Evolutionary conservation across 2,888 invertebrate species (phyloP).

Genomic region (Branchinecta sandiegonensis): DNA sequence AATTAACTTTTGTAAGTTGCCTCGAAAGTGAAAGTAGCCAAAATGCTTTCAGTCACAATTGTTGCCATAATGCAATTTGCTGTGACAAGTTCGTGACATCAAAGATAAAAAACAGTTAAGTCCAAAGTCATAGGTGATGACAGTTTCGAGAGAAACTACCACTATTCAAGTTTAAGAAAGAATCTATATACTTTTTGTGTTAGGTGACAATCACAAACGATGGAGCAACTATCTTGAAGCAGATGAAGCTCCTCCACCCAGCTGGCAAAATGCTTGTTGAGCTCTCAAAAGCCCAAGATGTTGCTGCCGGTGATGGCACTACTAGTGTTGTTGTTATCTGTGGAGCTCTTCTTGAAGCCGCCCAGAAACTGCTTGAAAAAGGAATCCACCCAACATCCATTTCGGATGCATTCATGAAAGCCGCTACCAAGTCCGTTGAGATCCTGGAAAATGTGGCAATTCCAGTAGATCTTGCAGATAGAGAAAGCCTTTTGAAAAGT

Average conservation of each 20-base stretch:
- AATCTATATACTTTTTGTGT: constrained; percentile 47
- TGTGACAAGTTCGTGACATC: too few species aligned
- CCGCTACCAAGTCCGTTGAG: constrained; percentile 49
- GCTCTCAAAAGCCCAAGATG: constrained; percentile 92
- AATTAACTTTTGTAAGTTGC: too few species aligned
- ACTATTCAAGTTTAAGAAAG: constrained; percentile 12
- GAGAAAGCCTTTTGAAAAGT: constrained; percentile 73
- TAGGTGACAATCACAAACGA: constrained; percentile 99
- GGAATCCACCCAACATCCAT: constrained; percentile 96
- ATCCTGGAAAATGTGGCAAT: constrained; percentile 70
- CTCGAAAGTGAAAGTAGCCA: too few species aligned
- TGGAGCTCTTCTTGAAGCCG: constrained; percentile 85
- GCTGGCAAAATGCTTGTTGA: constrained; percentile 99
- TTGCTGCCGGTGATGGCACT: constrained; percentile 98
- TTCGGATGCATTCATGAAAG: constrained; percentile 85
- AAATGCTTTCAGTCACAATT: too few species aligned
- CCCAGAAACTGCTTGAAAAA: constrained; percentile 74
- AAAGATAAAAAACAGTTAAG: too few species aligned
- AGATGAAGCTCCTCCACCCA: constrained; percentile 96
- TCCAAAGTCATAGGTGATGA: too few species aligned
- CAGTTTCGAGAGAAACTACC: too few species aligned
- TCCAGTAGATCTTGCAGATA: constrained; percentile 69
- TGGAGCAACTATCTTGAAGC: constrained; percentile 96
- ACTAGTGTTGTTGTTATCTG: constrained; percentile 96
- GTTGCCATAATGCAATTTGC: too few species aligned